Evolutionary conservation across 1,140 invertebrate genomes (phyloP).

Genomic region (Cryptotermes secundus): DNA sequence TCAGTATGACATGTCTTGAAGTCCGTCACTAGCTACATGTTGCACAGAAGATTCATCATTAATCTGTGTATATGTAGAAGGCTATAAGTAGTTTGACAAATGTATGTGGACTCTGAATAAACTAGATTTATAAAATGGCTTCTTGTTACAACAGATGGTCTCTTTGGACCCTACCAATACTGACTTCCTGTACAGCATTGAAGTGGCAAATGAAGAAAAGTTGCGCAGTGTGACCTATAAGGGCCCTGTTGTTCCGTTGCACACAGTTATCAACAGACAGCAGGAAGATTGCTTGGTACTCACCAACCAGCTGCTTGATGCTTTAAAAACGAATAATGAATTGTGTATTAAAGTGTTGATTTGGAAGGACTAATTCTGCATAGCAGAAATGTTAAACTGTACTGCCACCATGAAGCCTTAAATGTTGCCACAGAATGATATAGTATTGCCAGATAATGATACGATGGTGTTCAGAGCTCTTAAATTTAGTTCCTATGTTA

Average conservation of each 20-base stretch:
- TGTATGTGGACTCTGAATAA: too few species aligned
- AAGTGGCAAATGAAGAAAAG: background rate
- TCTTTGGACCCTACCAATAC: background rate
- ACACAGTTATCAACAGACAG: background rate
- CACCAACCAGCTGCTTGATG: background rate
- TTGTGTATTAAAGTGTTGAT: background rate
- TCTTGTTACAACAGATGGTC: background rate
- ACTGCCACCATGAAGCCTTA: too few species aligned
- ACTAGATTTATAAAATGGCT: background rate
- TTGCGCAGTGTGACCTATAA: background rate
- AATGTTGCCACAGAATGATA: too few species aligned
- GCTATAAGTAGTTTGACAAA: too few species aligned
- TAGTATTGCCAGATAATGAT: too few species aligned
- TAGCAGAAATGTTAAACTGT: too few species aligned
- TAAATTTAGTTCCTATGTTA: too few species aligned
- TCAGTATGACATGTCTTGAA: too few species aligned
- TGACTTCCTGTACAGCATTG: background rate
- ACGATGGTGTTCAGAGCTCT: too few species aligned
- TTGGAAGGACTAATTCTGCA: background rate
- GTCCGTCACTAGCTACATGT: too few species aligned
- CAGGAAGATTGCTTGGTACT: background rate
- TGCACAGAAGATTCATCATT: too few species aligned
- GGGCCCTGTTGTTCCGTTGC: background rate
- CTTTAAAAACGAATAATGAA: background rate
- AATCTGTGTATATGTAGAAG: too few species aligned